A percentile compares a stretch with the other conserved stretches of the same genome.
Evolutionary conservation across 2,888 invertebrate genomes (phyloP).

Genomic region (Cyaniris semiargus): DNA sequence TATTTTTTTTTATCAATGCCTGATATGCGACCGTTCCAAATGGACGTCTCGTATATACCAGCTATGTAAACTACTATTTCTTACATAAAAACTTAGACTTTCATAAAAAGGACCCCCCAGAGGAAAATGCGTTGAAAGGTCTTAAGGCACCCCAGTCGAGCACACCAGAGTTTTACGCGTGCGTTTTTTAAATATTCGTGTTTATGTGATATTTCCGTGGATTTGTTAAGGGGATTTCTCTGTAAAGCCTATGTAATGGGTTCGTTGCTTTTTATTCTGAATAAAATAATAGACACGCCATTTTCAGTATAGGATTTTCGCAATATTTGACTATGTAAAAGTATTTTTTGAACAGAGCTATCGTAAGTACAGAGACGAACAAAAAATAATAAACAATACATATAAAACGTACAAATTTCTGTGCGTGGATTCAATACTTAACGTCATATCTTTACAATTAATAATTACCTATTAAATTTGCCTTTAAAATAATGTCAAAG

Average conservation of each 20-base stretch:
- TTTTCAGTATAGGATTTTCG: background rate
- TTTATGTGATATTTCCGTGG: conserved; percentile 32
- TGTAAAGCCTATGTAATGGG: conserved; percentile 26
- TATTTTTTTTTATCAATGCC: too few species aligned
- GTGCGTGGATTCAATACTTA: too few species aligned
- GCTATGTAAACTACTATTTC: conserved; percentile 33
- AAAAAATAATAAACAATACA: background rate
- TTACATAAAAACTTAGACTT: conserved; percentile 33
- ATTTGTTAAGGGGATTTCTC: conserved; percentile 31
- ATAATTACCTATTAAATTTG: too few species aligned
- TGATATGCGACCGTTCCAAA: too few species aligned
- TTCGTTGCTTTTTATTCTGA: conserved; percentile 17
- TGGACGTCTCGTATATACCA: too few species aligned
- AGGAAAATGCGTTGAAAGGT: conserved; percentile 60
- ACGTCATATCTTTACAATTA: too few species aligned
- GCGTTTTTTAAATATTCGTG: conserved; percentile 32
- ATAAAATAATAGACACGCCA: conserved; percentile 3
- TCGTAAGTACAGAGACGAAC: background rate
- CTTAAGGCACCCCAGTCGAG: conserved; percentile 52
- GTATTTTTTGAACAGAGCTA: background rate
- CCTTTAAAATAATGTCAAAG: too few species aligned
- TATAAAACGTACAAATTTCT: too few species aligned
- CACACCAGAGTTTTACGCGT: conserved; percentile 23
- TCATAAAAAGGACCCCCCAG: conserved; percentile 42
- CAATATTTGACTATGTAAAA: background rate